Conservation (phyloP, 2,888 invertebrate genomes). For the Reticulitermes lucifugus region DNA sequence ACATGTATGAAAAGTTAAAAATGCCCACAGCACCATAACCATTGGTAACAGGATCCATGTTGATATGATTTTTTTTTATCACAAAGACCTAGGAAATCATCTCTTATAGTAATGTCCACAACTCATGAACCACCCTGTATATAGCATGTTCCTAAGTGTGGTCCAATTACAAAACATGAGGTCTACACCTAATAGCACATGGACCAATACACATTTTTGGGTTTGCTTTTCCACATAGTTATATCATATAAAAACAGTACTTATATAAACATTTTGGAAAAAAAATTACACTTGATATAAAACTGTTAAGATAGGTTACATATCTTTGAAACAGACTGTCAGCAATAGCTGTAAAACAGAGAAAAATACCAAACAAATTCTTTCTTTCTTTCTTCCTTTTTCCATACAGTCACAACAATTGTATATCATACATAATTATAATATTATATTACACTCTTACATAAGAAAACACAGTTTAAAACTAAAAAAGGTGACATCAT, state of each 20-base stretch:
- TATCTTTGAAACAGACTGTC: slow-evolving; percentile 17
- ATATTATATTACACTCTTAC: slow-evolving; percentile 45
- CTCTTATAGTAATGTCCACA: no score
- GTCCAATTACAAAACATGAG: not conserved
- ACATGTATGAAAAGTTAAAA: no score
- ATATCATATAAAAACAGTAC: slow-evolving; percentile 37
- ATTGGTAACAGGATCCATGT: no score
- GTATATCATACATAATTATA: slow-evolving; percentile 38
- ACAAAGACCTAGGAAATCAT: no score
- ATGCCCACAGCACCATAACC: no score
- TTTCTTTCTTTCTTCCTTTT: slow-evolving; percentile 17
- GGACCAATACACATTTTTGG: not conserved
- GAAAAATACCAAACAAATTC: slow-evolving; percentile 22
- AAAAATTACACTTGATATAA: slow-evolving; percentile 38
- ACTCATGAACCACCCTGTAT: no score
- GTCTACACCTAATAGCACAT: not conserved
- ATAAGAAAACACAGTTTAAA: slow-evolving; percentile 46
- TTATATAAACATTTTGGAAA: slow-evolving; percentile 40
- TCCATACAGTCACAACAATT: slow-evolving; percentile 42
- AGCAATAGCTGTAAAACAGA: slow-evolving; percentile 36
- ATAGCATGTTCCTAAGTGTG: not conserved
- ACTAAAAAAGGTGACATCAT: slow-evolving; percentile 44
- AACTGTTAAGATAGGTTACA: slow-evolving; percentile 24
- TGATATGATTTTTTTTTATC: no score
- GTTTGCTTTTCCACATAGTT: not conserved